Percentiles rank a stretch among this genome's conserved stretches.
Conservation (phyloP, 2,113 vertebrate species). For the Furnarius figulus region DNA sequence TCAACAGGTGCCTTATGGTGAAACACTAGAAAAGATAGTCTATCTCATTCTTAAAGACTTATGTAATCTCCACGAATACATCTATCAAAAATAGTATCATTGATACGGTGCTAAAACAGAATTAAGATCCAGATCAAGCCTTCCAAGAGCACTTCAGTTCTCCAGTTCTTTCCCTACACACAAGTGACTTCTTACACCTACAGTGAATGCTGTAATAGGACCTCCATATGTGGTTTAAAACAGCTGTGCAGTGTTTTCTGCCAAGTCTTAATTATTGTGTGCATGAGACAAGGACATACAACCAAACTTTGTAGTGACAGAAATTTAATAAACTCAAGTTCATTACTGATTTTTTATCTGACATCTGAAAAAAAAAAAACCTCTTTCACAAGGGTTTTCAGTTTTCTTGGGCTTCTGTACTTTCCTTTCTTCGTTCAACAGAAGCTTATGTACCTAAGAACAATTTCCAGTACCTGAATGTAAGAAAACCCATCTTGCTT, state of each 20-base stretch:
- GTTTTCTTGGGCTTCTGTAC: neutral
- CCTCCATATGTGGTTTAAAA: neutral
- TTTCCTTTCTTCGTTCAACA: neutral
- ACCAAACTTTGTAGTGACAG: neutral
- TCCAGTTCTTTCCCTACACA: neutral
- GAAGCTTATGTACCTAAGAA: neutral
- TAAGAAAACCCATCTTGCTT: neutral
- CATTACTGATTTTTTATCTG: neutral
- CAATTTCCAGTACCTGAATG: neutral
- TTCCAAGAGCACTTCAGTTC: neutral
- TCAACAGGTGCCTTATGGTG: accelerated
- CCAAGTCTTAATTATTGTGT: neutral
- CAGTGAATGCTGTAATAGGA: neutral
- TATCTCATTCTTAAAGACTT: neutral
- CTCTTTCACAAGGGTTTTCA: neutral
- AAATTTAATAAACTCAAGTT: neutral
- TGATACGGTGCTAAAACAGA: neutral
- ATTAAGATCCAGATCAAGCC: neutral
- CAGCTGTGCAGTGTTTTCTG: neutral
- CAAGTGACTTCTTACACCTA: neutral
- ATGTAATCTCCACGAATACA: neutral
- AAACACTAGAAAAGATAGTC: neutral
- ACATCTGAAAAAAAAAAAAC: neutral
- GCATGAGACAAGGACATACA: neutral
- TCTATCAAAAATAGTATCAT: neutral